Evolutionary conservation across 1,140 invertebrate genomes (phyloP), one percentile per base, ranked within the genome.

Genomic region (Coelopa frigida): DNA sequence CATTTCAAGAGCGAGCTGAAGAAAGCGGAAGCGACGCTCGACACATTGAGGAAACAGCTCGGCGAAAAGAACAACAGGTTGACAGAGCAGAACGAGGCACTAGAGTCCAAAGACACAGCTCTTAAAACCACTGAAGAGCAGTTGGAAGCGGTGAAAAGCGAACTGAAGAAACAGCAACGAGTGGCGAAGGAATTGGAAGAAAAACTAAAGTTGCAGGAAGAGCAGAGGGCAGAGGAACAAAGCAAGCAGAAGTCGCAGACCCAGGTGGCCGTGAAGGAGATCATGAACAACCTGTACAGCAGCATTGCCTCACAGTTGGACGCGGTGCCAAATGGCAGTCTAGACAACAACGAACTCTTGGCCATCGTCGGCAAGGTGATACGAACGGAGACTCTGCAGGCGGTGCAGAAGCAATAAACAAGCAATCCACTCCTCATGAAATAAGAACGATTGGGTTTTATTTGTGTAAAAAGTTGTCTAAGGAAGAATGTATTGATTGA

Each of bases 281-380:
- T 44, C 5, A 50, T 50, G 48, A 50, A 50, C 35, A 46, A 35
- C 36, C 42, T 50, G 26, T 50, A 50, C 42, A 24, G 17, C 5
- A 44, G 35, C 22, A 40, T 50, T 15, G 29, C 27, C 7, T 21
- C 29, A 7, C 45, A 50, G 41, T 26, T 50, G 10, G 43, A 45
- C 6, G 27, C 8, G 8, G 14, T 29, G 27, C 8, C 8, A 14
- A 46, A 21, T 23, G 15, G 32, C 5, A 39, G 29, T 39, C 22
- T 33, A 41, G 20, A 31, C 17, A 27, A 49, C 17, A 49, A 17
- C 3, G 33, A 49, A 27, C 31, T 50, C 23, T 17, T 50, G 37
- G 29, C 48, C 6, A 26, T 50, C n/a, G 33, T 50, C 6, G 48
- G 43, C 6, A 22, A 21, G 27, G 41, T 44, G 7, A 50, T 50